phyloP scores from a whole-genome alignment of 2,797 vertebrate genomes.

The Rousettus madagascariensis region DNA sequence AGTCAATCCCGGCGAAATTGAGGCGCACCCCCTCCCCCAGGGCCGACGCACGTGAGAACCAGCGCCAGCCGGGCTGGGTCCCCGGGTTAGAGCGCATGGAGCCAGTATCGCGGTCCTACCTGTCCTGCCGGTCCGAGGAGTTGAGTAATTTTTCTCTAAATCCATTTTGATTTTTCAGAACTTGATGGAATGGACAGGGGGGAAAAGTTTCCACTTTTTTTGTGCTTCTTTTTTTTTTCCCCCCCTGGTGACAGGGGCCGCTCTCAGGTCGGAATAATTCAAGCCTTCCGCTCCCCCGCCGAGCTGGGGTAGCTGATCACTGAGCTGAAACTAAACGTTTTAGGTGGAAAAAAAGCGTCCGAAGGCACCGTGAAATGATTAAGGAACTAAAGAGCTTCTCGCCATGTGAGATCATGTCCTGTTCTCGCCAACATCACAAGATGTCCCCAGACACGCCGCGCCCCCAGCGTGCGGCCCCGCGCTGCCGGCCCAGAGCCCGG shows the following conservation, averaged over 20 bases:
- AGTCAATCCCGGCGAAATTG: constrained; percentile 27
- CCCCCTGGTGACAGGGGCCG: constrained; percentile 84
- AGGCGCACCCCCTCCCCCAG: background rate
- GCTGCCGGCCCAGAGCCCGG: background rate
- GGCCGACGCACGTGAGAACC: background rate
- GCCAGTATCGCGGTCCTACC: constrained; percentile 86
- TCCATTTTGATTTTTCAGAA: constrained; percentile 90
- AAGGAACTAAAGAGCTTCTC: constrained; percentile 95
- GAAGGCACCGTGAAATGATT: constrained; percentile 99
- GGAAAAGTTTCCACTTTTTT: constrained; percentile 82
- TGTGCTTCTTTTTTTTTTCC: constrained; percentile 7
- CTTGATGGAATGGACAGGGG: constrained; percentile 81
- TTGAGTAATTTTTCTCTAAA: constrained; percentile 91
- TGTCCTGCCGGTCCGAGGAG: constrained; percentile 92
- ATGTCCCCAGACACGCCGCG: constrained; percentile 88
- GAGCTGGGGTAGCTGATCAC: constrained; percentile 97
- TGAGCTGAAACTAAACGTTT: constrained; percentile 99
- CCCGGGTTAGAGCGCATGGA: background rate
- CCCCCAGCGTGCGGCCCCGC: constrained; percentile 66
- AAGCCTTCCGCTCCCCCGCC: constrained; percentile 97
- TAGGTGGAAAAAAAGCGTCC: constrained; percentile 97
- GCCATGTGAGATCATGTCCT: constrained; percentile 96
- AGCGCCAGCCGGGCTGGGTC: background rate
- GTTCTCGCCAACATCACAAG: constrained; percentile 88
- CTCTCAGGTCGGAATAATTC: constrained; percentile 96